phyloP scores from a whole-genome alignment of 2,113 vertebrate genomes.

The Ceuthmochares aereus region DNA sequence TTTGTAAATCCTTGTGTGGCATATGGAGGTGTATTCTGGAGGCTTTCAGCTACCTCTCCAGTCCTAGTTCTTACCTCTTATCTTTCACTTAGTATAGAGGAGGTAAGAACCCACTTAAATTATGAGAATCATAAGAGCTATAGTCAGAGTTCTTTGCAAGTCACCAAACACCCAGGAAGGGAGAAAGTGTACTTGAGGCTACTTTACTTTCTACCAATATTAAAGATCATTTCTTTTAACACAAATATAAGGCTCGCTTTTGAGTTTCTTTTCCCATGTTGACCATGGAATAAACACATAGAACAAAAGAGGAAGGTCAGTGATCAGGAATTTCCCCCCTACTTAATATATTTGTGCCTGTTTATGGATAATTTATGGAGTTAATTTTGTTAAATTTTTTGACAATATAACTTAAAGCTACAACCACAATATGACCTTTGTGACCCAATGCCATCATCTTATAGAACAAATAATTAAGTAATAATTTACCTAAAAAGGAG shows the following conservation, averaged over 20 bases:
- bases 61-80: not conserved
- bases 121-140: not conserved
- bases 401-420: not conserved
- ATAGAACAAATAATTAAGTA: not conserved
- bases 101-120: not conserved
- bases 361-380: not conserved
- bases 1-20: not conserved
- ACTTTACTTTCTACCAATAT: not conserved
- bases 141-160: not conserved
- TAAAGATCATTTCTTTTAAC: not conserved
- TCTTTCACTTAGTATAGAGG: not conserved
- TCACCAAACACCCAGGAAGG: not conserved
- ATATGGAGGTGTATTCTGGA: not conserved
- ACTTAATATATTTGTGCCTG: not conserved
- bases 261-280: not conserved
- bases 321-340: not conserved
- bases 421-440: not conserved
- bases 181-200: accelerated
- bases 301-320: not conserved
- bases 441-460: not conserved
- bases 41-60: not conserved
- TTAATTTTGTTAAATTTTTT: not conserved
- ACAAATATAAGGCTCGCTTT: not conserved
- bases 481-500: not conserved
- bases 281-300: not conserved